Conservation (phyloP, 2,888 invertebrate genomes). For the Tipula helvola region DNA sequence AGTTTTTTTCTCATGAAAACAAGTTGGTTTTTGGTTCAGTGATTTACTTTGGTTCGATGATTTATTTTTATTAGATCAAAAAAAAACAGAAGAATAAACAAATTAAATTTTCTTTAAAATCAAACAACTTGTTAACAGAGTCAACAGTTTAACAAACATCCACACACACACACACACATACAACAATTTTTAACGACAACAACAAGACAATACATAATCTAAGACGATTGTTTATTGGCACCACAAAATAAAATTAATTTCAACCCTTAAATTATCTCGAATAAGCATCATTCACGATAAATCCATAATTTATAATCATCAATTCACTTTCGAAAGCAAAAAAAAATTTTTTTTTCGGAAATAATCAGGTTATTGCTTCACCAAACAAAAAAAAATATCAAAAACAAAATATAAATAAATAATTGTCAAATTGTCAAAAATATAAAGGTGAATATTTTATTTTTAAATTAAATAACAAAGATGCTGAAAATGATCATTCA, state of each 20-base stretch:
- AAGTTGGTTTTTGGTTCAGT: not conserved
- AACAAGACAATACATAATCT: not conserved
- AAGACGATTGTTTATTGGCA: not conserved
- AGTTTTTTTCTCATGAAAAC: not conserved
- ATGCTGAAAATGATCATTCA: slow-evolving; percentile 4
- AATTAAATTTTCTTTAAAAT: not conserved
- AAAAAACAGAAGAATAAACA: not conserved
- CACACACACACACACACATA: not conserved
- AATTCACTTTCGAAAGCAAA: not conserved
- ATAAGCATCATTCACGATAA: not conserved
- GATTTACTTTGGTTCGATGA: not conserved
- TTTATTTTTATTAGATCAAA: not conserved
- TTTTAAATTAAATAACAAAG: not conserved
- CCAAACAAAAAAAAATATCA: not conserved
- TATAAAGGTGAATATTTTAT: not conserved
- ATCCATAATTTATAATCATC: not conserved
- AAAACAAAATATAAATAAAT: not conserved
- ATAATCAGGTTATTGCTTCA: not conserved
- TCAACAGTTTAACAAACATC: not conserved
- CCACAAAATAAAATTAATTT: not conserved
- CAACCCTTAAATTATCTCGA: not conserved
- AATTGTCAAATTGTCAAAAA: not conserved
- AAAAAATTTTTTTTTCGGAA: not conserved
- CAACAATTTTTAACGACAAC: not conserved
- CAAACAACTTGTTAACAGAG: not conserved